phyloP scores from a whole-genome alignment of 1,140 invertebrate genomes.

The Ericerus pela region DNA sequence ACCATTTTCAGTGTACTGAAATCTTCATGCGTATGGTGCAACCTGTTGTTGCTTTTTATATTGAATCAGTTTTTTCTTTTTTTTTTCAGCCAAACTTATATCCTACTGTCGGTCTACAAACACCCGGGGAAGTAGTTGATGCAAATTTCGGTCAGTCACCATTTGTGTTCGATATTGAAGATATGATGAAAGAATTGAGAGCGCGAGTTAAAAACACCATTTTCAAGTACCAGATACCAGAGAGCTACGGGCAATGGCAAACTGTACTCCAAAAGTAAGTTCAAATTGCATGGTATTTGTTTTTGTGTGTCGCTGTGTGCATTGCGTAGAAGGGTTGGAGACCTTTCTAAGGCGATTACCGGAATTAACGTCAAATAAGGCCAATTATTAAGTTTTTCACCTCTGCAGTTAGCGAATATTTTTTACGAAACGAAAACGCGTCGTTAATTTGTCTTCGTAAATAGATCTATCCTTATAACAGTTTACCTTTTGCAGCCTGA shows the following conservation, averaged over 20 bases:
- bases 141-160: constrained; percentile 97
- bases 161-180: constrained; percentile 95
- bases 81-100: constrained; percentile 76
- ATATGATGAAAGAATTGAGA: constrained; percentile 85
- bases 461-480: too few species aligned
- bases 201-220: constrained; percentile 66
- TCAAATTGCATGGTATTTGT: neutral
- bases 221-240: constrained; percentile 71
- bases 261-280: constrained; percentile 70
- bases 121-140: constrained; percentile 92
- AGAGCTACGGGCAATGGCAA: constrained; percentile 80
- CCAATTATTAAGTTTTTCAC: too few species aligned
- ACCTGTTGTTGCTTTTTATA: neutral
- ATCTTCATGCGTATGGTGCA: too few species aligned
- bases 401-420: too few species aligned
- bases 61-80: constrained; percentile 17
- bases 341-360: too few species aligned
- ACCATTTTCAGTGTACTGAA: too few species aligned
- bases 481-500: too few species aligned
- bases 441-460: too few species aligned
- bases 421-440: too few species aligned
- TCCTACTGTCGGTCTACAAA: constrained; percentile 96
- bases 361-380: too few species aligned
- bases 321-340: too few species aligned
- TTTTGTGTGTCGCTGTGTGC: too few species aligned